phyloP scores from a whole-genome alignment of 2,888 invertebrate genomes.

The Blastobasis lacticolella region DNA sequence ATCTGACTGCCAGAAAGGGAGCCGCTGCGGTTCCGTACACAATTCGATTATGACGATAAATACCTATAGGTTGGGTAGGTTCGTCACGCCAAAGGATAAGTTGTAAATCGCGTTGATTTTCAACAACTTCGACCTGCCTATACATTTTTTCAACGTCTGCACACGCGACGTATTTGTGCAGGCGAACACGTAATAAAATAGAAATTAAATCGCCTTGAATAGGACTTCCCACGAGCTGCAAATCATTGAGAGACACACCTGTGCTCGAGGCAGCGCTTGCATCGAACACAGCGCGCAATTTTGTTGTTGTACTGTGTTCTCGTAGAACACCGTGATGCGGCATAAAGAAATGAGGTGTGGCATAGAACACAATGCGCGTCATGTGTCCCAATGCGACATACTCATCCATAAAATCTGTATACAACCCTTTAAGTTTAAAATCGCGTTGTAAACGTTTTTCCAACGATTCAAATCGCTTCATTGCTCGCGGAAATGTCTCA shows the following conservation, averaged over 20 bases:
- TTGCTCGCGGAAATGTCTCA: slow-evolving; percentile 9
- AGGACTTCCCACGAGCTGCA: slow-evolving; percentile 14
- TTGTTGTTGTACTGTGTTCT: slow-evolving; percentile 9
- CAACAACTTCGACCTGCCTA: slow-evolving; percentile 16
- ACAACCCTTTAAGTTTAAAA: slow-evolving; percentile 9
- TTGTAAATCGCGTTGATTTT: slow-evolving; percentile 18
- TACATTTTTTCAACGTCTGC: slow-evolving; percentile 18
- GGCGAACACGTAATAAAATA: slow-evolving; percentile 18
- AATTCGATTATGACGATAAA: slow-evolving; percentile 13
- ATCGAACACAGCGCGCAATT: slow-evolving; percentile 11
- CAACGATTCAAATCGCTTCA: slow-evolving; percentile 11
- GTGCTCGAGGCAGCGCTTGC: slow-evolving; percentile 9
- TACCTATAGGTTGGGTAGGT: slow-evolving; percentile 8
- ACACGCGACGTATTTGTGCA: slow-evolving; percentile 13
- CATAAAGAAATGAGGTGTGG: slow-evolving; percentile 9
- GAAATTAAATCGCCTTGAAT: slow-evolving; percentile 18
- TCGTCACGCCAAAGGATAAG: slow-evolving; percentile 23
- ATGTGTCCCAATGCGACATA: slow-evolving; percentile 15
- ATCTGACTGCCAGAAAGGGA: slow-evolving; percentile 21
- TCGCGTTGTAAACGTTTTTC: slow-evolving; percentile 9
- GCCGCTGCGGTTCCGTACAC: slow-evolving; percentile 18
- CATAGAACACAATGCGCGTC: slow-evolving; percentile 3
- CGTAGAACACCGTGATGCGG: slow-evolving; percentile 15
- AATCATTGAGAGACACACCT: slow-evolving; percentile 15
- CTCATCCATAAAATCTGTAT: slow-evolving; percentile 14